These are phyloP conservation scores for Athalia cordata DNA, from an alignment of 2,888 invertebrate species.

Conservation along the genomic window DNA sequence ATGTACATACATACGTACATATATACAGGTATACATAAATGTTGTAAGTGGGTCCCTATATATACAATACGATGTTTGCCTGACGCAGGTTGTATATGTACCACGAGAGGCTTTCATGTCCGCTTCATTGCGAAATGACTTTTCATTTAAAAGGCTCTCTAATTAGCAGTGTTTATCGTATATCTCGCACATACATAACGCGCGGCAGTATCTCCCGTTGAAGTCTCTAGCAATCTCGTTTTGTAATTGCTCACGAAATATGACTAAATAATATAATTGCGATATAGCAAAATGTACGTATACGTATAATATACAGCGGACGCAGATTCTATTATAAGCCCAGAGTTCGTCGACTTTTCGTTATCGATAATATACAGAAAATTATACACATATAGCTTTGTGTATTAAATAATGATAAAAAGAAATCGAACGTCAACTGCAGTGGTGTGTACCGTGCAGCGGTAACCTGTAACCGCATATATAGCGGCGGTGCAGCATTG, in stretches of 20 bases:
- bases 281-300: background rate
- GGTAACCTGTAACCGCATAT: too few relatives aligned
- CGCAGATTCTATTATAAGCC: background rate
- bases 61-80: background rate
- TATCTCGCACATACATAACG: slow-evolving; percentile 45
- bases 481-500: too few relatives aligned
- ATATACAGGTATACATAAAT: background rate
- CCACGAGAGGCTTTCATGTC: slow-evolving; percentile 37
- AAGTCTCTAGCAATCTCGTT: slow-evolving; percentile 45
- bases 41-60: background rate
- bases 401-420: background rate
- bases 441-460: too few relatives aligned
- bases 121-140: slow-evolving; percentile 49
- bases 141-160: slow-evolving; percentile 51
- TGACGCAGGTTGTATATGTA: slow-evolving; percentile 12
- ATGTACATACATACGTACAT: background rate
- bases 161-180: slow-evolving; percentile 51
- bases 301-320: too few relatives aligned
- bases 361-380: background rate
- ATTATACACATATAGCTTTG: background rate
- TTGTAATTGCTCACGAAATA: slow-evolving; percentile 35
- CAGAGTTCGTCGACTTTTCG: slow-evolving; percentile 1
- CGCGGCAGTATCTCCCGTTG: slow-evolving; percentile 16
- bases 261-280: slow-evolving; percentile 13
- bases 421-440: background rate